Evolutionary conservation across 2,797 vertebrate species (phyloP), one percentile per base, ranked within the genome.

Genomic region (Eremophila alpestris): DNA sequence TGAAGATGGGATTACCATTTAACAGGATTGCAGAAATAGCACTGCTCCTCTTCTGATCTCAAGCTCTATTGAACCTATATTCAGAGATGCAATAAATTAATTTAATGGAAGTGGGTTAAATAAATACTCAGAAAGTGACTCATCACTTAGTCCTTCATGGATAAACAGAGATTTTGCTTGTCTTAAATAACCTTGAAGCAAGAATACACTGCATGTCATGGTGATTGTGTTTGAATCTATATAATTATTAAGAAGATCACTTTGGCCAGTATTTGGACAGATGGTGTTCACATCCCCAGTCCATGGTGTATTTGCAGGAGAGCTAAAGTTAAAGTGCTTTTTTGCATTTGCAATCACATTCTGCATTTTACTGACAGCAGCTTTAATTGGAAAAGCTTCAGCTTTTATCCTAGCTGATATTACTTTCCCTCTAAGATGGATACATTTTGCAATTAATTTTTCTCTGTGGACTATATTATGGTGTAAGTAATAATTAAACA

Each of bases 301-400:
- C 90, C 89, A 19, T 58, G 40, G 89, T 95, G 90, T 93, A 95
- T 97, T 97, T 97, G 94, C 93, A 91, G 76, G 73, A 97, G 81
- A 89, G 87, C 92, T 97, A 78, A 94, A 95, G 86, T 87, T 93
- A 95, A 97, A 97, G 87, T 83, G 89, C 65, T 87, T 83, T 94
- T 92, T 91, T 92, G 78, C 92, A 95, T 95, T 93, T 95, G 43
- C 92, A 95, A 89, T 94, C 93, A 93, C 93, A 95, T 95, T 87
- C 73, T 89, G 49, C 69, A 71, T 90, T 96, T 95, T 92, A 85
- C 93, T 95, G 96, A 96, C 90, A 95, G 93, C 78, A 85, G 60
- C 15, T 95, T 95, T 95, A 95, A 95, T 96, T 96, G 92, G 87
- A 97, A 96, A 95, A 93, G 46, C 87, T 90, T 97, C 92, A 81